Percentiles rank a stretch among this genome's conserved stretches.
Evolutionary conservation across 2,113 vertebrate species (phyloP).

Genomic region (Oncorhynchus nerka): DNA sequence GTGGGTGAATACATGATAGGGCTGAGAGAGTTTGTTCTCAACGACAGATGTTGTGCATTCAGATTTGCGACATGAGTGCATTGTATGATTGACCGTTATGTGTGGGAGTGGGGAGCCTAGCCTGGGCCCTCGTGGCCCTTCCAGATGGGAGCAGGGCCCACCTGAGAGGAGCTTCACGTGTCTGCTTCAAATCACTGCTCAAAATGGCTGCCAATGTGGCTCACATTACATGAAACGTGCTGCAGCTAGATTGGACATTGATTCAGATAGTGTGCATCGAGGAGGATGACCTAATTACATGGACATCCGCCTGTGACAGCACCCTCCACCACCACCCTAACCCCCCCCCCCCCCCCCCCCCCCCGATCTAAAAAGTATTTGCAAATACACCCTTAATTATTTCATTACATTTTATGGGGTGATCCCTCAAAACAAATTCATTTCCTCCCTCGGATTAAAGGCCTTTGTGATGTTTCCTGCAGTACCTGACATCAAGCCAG

Average conservation of each 20-base stretch:
- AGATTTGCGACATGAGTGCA: not conserved
- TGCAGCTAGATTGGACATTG: slow-evolving; percentile 56
- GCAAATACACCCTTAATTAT: slow-evolving; percentile 15
- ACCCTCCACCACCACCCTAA: not conserved
- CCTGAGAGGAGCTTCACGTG: not conserved
- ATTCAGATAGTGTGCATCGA: slow-evolving; percentile 59
- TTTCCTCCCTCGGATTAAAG: slow-evolving; percentile 39
- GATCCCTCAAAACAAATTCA: slow-evolving; percentile 32
- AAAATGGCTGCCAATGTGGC: slow-evolving; percentile 63
- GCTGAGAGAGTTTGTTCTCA: no score
- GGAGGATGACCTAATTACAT: slow-evolving; percentile 66
- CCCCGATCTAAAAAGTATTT: slow-evolving; percentile 2
- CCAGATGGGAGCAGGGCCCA: no score
- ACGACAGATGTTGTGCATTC: no score
- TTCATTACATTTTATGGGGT: slow-evolving; percentile 40
- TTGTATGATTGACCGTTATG: not conserved
- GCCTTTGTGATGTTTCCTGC: slow-evolving; percentile 24
- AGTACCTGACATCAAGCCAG: no score
- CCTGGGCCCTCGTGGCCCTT: no score
- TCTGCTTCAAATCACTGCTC: slow-evolving; percentile 62
- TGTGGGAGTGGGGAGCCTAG: slow-evolving; percentile 7
- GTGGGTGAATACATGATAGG: not conserved
- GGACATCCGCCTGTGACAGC: slow-evolving; percentile 49
- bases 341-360: no score
- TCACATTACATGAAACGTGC: slow-evolving; percentile 58